Conservation (phyloP, 2,113 vertebrate genomes). For the Caloenas nicobarica region DNA sequence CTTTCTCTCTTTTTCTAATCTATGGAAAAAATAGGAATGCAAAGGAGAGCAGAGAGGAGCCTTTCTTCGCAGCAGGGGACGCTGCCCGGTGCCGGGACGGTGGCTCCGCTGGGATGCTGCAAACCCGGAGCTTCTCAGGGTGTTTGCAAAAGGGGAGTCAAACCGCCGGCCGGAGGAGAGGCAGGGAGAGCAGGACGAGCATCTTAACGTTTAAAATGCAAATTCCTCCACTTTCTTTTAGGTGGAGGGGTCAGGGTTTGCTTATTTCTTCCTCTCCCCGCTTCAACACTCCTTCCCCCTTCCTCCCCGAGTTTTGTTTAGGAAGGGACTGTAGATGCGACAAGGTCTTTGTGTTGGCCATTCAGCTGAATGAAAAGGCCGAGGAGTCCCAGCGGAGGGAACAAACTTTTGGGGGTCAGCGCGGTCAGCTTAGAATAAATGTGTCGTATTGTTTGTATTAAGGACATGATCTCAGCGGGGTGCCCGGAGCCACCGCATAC, state of each 20-base stretch:
- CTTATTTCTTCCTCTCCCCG: slow-evolving; percentile 64
- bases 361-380: slow-evolving; percentile 87
- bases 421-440: slow-evolving; percentile 93
- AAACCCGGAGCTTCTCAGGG: slow-evolving; percentile 60
- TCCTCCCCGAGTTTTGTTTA: slow-evolving; percentile 55
- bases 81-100: slow-evolving; percentile 56
- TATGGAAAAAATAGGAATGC: slow-evolving; percentile 40
- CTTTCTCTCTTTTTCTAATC: slow-evolving; percentile 53
- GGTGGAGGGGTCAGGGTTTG: slow-evolving; percentile 78
- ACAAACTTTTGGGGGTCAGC: slow-evolving; percentile 93
- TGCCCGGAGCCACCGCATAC: slow-evolving; percentile 81
- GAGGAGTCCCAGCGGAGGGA: slow-evolving; percentile 85
- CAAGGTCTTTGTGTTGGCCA: slow-evolving; percentile 85
- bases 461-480: slow-evolving; percentile 95
- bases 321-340: slow-evolving; percentile 72
- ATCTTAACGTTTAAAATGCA: slow-evolving; percentile 77
- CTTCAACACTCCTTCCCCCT: background rate
- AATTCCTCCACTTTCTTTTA: slow-evolving; percentile 77
- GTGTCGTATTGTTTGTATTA: slow-evolving; percentile 90
- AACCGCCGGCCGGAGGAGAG: background rate
- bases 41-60: slow-evolving; percentile 39
- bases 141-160: slow-evolving; percentile 53
- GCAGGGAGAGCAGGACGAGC: slow-evolving; percentile 20
- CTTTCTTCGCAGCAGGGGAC: slow-evolving; percentile 65
- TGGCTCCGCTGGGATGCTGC: slow-evolving; percentile 26